Evolutionary conservation across 2,113 vertebrate genomes (phyloP), one percentile per base, ranked within the genome.

Genomic region (Chaetorhynchus papuensis): DNA sequence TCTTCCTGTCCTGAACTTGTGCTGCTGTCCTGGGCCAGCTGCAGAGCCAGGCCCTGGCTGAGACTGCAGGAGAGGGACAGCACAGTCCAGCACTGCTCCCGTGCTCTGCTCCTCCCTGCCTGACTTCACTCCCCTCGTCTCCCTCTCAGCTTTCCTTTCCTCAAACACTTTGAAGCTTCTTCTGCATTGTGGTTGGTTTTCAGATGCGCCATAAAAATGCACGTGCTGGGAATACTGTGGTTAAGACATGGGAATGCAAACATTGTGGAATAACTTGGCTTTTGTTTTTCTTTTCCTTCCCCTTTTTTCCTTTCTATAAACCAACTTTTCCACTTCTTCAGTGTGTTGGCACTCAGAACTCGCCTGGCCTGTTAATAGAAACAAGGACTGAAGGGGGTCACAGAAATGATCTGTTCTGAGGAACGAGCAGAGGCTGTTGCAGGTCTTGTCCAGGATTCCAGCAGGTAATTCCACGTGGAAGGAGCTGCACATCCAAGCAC

Each of bases 241-340:
- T 87, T 97, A 74, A 92, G 79, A 80, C 76, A 81, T 11, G 88
- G 85, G 88, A 93, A 93, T 80, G 75, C 59, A 94, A 92, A 83
- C 83, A 74, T 30, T 72, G 90, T 80, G 92, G 60, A 74, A 91
- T 80, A 97, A 77, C 86, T 92, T 63, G 80, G 71, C 61, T 15
- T 92, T 90, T 92, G 59, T 69, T 97, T 93, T 93, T 72, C 60
- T 90, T 95, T 69, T 90, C 59, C 82, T 88, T 94, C 37, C 52
- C 87, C 49, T 20, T 89, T 90, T 93, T 89, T 57, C 57, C 86
- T 63, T 90, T 87, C 83, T 75, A 53, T 75, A 95, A 95, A 92
- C 52, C 47, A 83, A 81, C 88, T 95, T 97, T 90, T 90, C 83
- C 76, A 95, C 76, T 66, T 93, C 71, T 92, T 81, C 50, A 59